Evolutionary conservation across 2,888 invertebrate genomes (phyloP).

Genomic region (Sicus ferrugineus): DNA sequence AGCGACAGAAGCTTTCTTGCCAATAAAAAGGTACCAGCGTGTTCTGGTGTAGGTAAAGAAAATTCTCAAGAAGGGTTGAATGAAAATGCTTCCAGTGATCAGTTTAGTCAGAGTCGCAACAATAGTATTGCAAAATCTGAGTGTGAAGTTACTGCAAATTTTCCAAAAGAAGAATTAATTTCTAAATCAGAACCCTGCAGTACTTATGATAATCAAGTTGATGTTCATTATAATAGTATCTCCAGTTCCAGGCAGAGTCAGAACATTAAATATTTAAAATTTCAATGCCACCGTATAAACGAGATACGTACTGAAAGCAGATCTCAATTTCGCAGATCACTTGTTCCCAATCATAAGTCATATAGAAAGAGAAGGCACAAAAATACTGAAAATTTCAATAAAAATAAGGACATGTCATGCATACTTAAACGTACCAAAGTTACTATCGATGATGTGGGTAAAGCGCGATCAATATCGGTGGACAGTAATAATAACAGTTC

Average conservation of each 20-base stretch:
- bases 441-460: constrained; percentile 45
- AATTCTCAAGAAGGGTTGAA: background rate
- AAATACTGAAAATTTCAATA: constrained; percentile 18
- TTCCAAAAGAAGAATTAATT: constrained; percentile 7
- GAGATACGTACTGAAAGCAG: background rate
- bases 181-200: background rate
- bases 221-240: constrained; percentile 46
- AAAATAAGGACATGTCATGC: constrained; percentile 19
- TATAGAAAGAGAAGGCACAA: constrained; percentile 39
- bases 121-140: background rate
- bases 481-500: constrained; percentile 44
- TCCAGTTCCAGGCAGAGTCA: constrained; percentile 48
- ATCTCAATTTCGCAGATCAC: too few relatives aligned
- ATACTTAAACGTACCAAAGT: constrained; percentile 49
- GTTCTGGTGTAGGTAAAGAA: too few relatives aligned
- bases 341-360: constrained; percentile 33
- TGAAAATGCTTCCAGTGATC: background rate
- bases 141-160: background rate
- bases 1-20: background rate
- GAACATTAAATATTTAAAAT: constrained; percentile 47
- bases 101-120: constrained; percentile 15
- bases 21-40: too few relatives aligned
- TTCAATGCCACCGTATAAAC: constrained; percentile 40
- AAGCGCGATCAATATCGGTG: constrained; percentile 40
- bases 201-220: constrained; percentile 5